phyloP scores from a whole-genome alignment of 2,888 invertebrate genomes.

The Antitype chi region DNA sequence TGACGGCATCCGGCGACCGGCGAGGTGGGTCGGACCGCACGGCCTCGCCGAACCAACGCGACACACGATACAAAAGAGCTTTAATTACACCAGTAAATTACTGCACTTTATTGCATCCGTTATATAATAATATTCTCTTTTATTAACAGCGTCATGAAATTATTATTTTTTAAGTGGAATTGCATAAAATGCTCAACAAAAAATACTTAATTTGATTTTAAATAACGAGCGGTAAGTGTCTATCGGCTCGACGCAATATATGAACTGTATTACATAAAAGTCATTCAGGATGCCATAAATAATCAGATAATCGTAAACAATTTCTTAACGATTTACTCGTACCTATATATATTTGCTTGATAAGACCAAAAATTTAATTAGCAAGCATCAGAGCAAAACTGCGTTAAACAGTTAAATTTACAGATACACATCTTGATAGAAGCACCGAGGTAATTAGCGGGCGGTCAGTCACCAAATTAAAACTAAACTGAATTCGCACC shows the following conservation, averaged over 20 bases:
- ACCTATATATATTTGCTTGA: neutral
- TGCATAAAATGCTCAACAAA: conserved; percentile 13
- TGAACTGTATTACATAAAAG: conserved; percentile 19
- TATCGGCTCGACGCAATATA: conserved; percentile 23
- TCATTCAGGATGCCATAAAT: conserved; percentile 22
- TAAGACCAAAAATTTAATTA: conserved; percentile 24
- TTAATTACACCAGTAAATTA: conserved; percentile 57
- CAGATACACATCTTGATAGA: conserved; percentile 71
- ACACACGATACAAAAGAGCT: conserved; percentile 53
- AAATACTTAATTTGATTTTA: conserved; percentile 23
- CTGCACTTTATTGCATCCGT: conserved; percentile 43
- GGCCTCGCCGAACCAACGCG: conserved; percentile 32
- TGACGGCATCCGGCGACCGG: conserved; percentile 63
- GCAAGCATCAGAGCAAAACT: conserved; percentile 68
- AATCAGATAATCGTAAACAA: conserved; percentile 16
- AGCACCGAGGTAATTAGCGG: conserved; percentile 65
- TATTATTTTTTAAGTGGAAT: conserved; percentile 20
- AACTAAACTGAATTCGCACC: conserved; percentile 58
- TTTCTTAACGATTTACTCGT: conserved; percentile 4
- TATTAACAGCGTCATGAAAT: conserved; percentile 31
- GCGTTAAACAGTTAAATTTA: conserved; percentile 66
- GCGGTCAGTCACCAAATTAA: conserved; percentile 62
- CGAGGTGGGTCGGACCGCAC: conserved; percentile 44
- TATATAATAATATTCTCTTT: conserved; percentile 40
- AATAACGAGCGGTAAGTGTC: conserved; percentile 9